Base-by-base conservation (phyloP, 2,113 vertebrate species). In the Pygoscelis adeliae region DNA sequence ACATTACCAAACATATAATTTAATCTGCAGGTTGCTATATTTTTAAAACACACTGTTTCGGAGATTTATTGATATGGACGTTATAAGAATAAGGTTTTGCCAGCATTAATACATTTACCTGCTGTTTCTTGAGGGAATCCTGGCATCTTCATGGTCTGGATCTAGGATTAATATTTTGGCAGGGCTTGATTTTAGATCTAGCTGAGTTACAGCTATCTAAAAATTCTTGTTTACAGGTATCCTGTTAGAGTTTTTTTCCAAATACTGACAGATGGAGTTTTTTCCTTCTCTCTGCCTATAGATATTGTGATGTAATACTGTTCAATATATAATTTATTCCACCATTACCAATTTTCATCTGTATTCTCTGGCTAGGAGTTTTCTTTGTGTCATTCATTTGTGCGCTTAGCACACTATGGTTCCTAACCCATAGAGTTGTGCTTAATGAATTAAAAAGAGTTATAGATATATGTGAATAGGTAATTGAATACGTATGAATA, bases 201-300 rank as follows among this genome's bases (percentile, higher is more conserved):
- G 32, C 32, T 85, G 42, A 78, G 17, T 83, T 78, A 65, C 15
- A 67, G 71, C 11, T 63, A n/a, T 38, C n/a, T 83, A 42, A 46
- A 83, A 53, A 44, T 66, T 53, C 30, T 25, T 63, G 9, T 80
- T 92, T 80, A 44, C 11, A 52, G 10, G 4, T 59, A 38, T 58
- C 5, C 15, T 90, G 16, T 67, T 63, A 20, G n/a, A 62, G 5
- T 1, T 83, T 40, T 53, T 92, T 84, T 38, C 36, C 38, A 88
- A n/a, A 76, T 74, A 55, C 4, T 55, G 47, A 44, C 17, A 71
- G 32, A 78, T 5, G 1, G 3, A 0, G 0, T 26, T 87, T 52
- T 63, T 79, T 56, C 30, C 11, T 88, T 69, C 32, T 81, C 14
- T 89, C 34, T 83, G n/a, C 44, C 11, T 77, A 23, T 29, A 67